Base-by-base conservation (phyloP, 2,888 invertebrate genomes). In the Zootermopsis nevadensis region DNA sequence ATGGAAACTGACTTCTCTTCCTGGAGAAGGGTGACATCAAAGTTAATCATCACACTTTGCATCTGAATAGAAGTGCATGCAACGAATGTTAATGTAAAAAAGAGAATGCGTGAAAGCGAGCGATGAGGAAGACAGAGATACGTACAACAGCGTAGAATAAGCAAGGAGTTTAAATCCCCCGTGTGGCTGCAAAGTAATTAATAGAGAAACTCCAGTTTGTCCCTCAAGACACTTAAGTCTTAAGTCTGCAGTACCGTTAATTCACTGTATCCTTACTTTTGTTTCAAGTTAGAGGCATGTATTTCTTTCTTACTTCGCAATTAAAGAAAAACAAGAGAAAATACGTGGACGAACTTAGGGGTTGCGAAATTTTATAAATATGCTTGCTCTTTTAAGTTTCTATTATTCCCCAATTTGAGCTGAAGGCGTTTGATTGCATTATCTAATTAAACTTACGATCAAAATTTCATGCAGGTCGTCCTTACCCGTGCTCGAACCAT, bases 61-160 rank as follows among this genome's bases (percentile, higher is more conserved):
- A 76, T 76, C 38, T 48, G 76, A 76, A 76, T 76, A 48, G 72
- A 72, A 31, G 72, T 31, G 72, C 76, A 76, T 42, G 76, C 76
- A 42, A 76, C 76, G 76, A 76, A 76, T 76, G 76, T 76, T 76
- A 76, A 76, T 76, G 76, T 48, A 42, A 76, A 60, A 76, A 27
- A 42, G 27, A 76, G 76, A 76, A 76, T 42, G 76, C 42, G 76
- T 76, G 42, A 76, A 76, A 76, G 76, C 76, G 42, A 42, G 76
- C 76, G 76, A 76, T 30, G 42, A 38, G 76, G 19, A 42, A 12
- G 60, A 27, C 60, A 60, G 27, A 60, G 60, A 60, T 60, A 60
- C 27, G 10, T 60, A n/a, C n/a, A 60, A 27, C 60, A 27, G 27
- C 7, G 12, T 12, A 60, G 60, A 60, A 60, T 27, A 60, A 27